phyloP scores from a whole-genome alignment of 2,113 vertebrate species.

The Microtus oregoni region DNA sequence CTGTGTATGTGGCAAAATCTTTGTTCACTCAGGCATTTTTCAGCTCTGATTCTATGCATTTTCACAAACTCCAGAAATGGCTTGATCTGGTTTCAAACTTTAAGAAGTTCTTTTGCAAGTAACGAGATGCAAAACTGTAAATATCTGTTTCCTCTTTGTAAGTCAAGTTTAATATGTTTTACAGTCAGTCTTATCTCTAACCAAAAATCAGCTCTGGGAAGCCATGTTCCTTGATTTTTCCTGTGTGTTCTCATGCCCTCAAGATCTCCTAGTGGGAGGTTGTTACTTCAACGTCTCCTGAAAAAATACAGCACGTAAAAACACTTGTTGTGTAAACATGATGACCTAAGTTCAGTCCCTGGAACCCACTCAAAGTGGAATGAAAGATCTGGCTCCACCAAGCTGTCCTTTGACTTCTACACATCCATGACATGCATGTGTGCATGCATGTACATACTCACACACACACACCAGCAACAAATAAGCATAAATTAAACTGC shows the following conservation, averaged over 20 bases:
- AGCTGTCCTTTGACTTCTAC: neutral
- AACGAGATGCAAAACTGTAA: neutral
- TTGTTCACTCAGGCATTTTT: neutral
- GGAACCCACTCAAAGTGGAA: neutral
- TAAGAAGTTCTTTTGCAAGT: neutral
- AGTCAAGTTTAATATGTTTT: neutral
- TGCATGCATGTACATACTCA: too few species aligned
- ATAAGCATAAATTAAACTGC: neutral
- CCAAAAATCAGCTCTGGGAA: neutral
- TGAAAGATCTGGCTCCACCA: neutral
- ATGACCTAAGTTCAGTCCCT: neutral
- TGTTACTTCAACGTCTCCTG: neutral
- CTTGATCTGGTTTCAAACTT: neutral
- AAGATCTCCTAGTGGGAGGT: neutral
- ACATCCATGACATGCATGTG: too few species aligned
- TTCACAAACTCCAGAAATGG: neutral
- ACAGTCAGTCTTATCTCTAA: neutral
- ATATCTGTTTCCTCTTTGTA: neutral
- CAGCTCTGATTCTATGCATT: neutral
- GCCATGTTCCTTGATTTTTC: neutral
- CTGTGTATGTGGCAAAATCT: neutral
- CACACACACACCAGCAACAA: neutral
- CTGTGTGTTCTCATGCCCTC: neutral
- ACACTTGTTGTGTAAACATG: too few species aligned
- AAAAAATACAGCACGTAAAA: neutral